Percentiles rank a stretch among this genome's conserved stretches.
Conservation (phyloP, 2,113 vertebrate species). For the Megaleporinus macrocephalus region DNA sequence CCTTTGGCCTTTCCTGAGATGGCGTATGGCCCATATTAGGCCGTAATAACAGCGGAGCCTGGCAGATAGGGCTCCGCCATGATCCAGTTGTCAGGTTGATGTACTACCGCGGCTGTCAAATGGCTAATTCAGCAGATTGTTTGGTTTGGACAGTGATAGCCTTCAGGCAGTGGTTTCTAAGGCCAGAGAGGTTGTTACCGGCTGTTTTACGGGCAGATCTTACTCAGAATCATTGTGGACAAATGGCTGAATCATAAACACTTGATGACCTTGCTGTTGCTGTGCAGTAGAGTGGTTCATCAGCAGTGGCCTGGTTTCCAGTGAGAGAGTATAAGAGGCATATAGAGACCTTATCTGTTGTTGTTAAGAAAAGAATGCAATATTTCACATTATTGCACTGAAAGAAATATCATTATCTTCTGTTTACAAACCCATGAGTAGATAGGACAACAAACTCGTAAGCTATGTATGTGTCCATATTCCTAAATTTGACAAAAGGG, state of each 20-base stretch:
- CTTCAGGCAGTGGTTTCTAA: slow-evolving; percentile 1
- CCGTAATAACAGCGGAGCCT: slow-evolving; percentile 62
- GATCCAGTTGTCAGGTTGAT: slow-evolving; percentile 70
- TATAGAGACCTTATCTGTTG: background rate
- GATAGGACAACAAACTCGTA: no score
- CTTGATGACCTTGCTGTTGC: background rate
- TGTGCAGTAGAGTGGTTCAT: background rate
- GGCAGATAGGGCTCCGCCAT: slow-evolving; percentile 57
- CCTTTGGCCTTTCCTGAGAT: slow-evolving; percentile 60
- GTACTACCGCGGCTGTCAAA: slow-evolving; percentile 62
- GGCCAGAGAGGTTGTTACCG: background rate
- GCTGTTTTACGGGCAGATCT: background rate
- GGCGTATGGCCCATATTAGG: slow-evolving; percentile 63
- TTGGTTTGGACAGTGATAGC: slow-evolving; percentile 52
- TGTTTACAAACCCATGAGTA: background rate
- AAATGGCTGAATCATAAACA: slow-evolving; percentile 6
- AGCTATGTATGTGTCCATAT: no score
- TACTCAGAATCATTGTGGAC: background rate
- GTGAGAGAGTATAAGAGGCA: background rate
- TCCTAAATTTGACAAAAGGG: background rate
- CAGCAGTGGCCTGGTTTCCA: background rate
- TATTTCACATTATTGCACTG: no score
- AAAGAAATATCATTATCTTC: no score
- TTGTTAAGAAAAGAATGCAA: background rate
- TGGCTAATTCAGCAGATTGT: slow-evolving; percentile 64